Percentiles rank a stretch among this genome's conserved stretches.
phyloP scores from a whole-genome alignment of 1,140 invertebrate species.

The Drosophila lowei region DNA sequence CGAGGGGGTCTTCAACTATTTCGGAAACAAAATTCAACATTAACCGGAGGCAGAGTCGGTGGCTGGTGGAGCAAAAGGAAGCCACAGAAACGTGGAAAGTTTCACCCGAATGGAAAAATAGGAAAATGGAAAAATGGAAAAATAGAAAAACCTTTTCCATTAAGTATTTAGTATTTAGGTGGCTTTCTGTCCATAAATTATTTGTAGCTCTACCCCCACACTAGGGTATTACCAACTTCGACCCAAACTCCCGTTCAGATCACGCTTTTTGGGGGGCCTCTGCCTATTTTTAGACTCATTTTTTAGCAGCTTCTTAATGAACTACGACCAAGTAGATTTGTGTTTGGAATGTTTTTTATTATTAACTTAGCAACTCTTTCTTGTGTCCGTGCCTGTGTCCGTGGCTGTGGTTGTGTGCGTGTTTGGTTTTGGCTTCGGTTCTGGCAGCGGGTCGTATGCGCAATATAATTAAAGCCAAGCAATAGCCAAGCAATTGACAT shows the following conservation, averaged over 20 bases:
- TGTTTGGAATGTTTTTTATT: conserved; percentile 51
- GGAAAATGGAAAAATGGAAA: background rate
- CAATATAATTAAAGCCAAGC: conserved; percentile 39
- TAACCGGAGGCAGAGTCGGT: background rate
- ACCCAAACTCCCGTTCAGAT: no score
- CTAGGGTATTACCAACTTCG: background rate
- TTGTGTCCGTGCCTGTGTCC: background rate
- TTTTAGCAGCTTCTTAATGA: conserved; percentile 63
- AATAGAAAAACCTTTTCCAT: background rate
- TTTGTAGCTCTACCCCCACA: no score
- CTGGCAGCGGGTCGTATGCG: conserved; percentile 63
- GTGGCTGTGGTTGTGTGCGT: background rate
- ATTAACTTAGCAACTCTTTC: conserved; percentile 66
- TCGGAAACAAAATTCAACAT: conserved; percentile 17
- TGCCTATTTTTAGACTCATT: conserved; percentile 55
- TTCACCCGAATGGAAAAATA: no score
- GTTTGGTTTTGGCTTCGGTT: conserved; percentile 35
- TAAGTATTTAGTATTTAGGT: no score
- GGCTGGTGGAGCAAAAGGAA: background rate
- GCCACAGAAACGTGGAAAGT: background rate
- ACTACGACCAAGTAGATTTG: conserved; percentile 38
- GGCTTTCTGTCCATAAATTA: no score
- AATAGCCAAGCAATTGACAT: background rate
- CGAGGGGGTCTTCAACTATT: conserved; percentile 25
- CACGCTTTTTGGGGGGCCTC: background rate